Evolutionary conservation across 2,888 invertebrate species (phyloP).

Genomic region (Hyppa rectilinea): DNA sequence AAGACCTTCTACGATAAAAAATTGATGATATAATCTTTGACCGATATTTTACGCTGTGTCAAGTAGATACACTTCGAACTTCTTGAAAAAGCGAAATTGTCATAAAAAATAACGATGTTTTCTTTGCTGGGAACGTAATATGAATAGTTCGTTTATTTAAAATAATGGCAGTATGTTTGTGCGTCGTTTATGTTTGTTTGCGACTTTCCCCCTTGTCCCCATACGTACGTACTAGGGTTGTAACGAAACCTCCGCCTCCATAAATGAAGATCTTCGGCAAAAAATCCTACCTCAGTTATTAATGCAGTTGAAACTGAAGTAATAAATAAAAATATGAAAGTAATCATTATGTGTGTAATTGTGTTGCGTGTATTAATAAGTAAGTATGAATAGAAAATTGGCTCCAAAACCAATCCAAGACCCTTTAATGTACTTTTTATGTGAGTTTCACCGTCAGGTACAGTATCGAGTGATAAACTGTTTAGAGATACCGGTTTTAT

Average conservation of each 20-base stretch:
- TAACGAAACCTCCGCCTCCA: not conserved
- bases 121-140: slow-evolving; percentile 6
- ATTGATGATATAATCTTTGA: slow-evolving; percentile 31
- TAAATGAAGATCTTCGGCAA: not conserved
- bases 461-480: not conserved
- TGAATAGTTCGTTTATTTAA: slow-evolving; percentile 39
- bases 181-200: slow-evolving; percentile 27
- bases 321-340: too few relatives aligned
- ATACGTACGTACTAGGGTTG: slow-evolving; percentile 1
- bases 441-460: not conserved
- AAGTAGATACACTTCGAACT: slow-evolving; percentile 9
- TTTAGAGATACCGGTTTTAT: not conserved
- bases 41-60: slow-evolving; percentile 41
- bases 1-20: slow-evolving; percentile 14
- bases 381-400: too few relatives aligned
- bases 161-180: slow-evolving; percentile 42
- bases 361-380: too few relatives aligned
- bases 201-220: slow-evolving; percentile 11
- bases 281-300: not conserved
- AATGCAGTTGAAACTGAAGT: not conserved
- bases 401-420: not conserved
- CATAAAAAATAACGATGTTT: slow-evolving; percentile 44
- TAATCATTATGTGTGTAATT: too few relatives aligned
- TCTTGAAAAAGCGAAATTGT: slow-evolving; percentile 12
- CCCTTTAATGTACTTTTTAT: too few relatives aligned